A percentile compares a stretch with the other conserved stretches of the same genome.
Evolutionary conservation across 2,113 vertebrate genomes (phyloP).

Genomic region (Sinocyclocheilus rhinocerous): DNA sequence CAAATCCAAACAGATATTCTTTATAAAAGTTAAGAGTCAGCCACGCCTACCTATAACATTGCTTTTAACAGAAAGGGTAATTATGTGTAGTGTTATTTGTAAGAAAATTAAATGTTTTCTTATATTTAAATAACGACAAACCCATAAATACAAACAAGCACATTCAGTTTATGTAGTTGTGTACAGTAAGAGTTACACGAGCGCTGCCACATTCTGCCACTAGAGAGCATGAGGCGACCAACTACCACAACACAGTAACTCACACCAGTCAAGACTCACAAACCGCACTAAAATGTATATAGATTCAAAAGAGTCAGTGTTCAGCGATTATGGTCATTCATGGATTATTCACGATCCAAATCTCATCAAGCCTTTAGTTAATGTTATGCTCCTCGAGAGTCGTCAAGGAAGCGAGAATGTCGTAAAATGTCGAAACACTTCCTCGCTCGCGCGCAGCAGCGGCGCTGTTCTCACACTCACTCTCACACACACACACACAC

Average conservation of each 20-base stretch:
- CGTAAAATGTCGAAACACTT: constrained; percentile 58
- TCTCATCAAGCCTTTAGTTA: background rate
- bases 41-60: background rate
- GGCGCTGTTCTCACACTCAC: background rate
- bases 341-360: background rate
- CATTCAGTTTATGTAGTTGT: background rate
- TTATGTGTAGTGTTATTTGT: background rate
- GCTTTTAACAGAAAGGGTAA: background rate
- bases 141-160: background rate
- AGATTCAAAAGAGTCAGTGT: background rate
- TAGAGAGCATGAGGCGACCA: constrained; percentile 1
- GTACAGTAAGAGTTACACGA: background rate
- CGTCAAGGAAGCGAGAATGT: constrained; percentile 42
- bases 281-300: background rate
- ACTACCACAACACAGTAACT: background rate
- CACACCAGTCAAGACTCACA: background rate
- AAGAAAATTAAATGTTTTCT: background rate
- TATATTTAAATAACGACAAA: background rate
- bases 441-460: constrained; percentile 20
- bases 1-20: no score
- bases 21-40: no score
- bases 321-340: background rate
- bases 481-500: constrained; percentile 53
- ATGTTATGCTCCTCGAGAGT: constrained; percentile 20
- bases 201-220: background rate